Conservation (phyloP, 2,888 invertebrate species). For the Hydriomena furcata region DNA sequence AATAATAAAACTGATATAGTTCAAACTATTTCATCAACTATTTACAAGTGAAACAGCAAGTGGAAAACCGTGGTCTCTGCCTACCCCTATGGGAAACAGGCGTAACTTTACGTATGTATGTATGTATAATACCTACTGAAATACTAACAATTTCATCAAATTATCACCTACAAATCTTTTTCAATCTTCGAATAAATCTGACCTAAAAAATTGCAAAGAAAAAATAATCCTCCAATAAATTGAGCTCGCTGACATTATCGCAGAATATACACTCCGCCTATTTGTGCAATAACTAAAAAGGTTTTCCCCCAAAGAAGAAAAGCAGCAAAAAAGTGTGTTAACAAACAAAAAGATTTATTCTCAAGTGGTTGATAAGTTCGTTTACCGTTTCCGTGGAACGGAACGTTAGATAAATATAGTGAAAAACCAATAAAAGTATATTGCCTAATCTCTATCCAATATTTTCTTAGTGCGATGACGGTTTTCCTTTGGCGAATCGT, state of each 20-base stretch:
- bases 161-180: not conserved
- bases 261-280: conserved; percentile 52
- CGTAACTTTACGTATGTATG: too few species aligned
- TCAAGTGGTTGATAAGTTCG: conserved; percentile 71
- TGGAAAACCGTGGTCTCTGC: too few species aligned
- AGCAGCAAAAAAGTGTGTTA: conserved; percentile 68
- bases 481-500: conserved; percentile 62
- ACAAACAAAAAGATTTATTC: conserved; percentile 81
- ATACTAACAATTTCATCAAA: too few species aligned
- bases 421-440: conserved; percentile 80
- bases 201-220: conserved; percentile 40
- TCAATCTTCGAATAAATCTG: conserved; percentile 12
- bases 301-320: conserved; percentile 42
- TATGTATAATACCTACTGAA: too few species aligned
- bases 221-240: conserved; percentile 62
- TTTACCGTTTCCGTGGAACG: conserved; percentile 45
- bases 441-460: conserved; percentile 82
- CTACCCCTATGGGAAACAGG: too few species aligned
- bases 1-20: too few species aligned
- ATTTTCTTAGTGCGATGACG: conserved; percentile 79
- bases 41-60: too few species aligned
- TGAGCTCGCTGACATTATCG: conserved; percentile 61
- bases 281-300: conserved; percentile 56
- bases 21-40: too few species aligned
- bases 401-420: conserved; percentile 80